phyloP scores from a whole-genome alignment of 2,113 vertebrate genomes.

The Phoxinus phoxinus region DNA sequence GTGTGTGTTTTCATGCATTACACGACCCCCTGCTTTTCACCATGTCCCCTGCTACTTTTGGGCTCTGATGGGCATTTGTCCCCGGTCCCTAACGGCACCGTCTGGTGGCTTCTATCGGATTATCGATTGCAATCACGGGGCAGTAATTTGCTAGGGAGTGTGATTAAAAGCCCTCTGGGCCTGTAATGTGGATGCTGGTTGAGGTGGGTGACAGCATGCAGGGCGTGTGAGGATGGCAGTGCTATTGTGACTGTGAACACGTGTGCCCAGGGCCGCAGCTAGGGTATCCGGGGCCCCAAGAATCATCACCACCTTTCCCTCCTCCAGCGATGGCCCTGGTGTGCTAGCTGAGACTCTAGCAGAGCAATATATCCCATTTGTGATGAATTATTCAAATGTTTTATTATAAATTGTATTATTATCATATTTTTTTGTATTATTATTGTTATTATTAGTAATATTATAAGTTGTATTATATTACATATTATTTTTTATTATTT shows the following conservation, averaged over 20 bases:
- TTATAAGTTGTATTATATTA: too few species aligned
- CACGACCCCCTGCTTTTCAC: constrained; percentile 5
- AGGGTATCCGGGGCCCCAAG: too few species aligned
- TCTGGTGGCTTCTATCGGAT: constrained; percentile 58
- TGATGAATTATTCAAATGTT: too few species aligned
- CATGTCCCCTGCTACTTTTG: constrained; percentile 32
- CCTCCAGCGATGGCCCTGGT: not conserved
- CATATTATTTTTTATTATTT: too few species aligned
- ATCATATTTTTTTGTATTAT: too few species aligned
- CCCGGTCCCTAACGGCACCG: constrained; percentile 29
- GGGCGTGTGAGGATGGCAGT: not conserved
- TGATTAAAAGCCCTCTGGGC: constrained; percentile 37
- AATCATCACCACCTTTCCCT: too few species aligned
- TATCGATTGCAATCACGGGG: constrained; percentile 71
- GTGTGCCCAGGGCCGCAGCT: not conserved
- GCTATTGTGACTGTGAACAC: not conserved
- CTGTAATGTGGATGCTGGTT: not conserved
- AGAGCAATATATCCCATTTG: not conserved
- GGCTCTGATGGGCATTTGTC: constrained; percentile 39
- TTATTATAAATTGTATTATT: too few species aligned
- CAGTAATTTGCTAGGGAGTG: constrained; percentile 68
- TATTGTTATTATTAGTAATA: too few species aligned
- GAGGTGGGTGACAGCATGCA: constrained; percentile 15
- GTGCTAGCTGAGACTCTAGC: not conserved
- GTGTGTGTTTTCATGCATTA: constrained; percentile 34